Conservation (phyloP, 2,113 vertebrate species). For the Thamnaconus septentrionalis region DNA sequence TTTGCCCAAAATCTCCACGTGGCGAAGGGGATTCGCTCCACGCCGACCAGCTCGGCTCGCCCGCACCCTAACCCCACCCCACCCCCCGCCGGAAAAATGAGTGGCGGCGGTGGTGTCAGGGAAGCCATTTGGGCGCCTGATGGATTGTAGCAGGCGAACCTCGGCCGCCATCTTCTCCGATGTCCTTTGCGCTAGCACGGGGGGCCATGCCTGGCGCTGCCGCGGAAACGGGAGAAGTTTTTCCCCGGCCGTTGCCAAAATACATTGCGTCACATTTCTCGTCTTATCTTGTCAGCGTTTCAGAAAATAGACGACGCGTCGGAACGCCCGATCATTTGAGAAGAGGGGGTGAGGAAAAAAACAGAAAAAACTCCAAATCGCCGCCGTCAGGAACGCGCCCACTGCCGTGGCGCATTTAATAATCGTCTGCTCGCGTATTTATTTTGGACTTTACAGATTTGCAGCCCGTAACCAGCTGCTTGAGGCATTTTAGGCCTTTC, state of each 20-base stretch:
- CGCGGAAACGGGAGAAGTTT: constrained; percentile 66
- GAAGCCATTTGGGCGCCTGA: constrained; percentile 75
- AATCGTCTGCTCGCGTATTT: too few species aligned
- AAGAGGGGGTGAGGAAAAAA: constrained; percentile 18
- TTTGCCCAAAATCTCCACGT: constrained; percentile 57
- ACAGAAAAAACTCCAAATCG: not conserved
- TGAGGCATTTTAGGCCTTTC: too few species aligned
- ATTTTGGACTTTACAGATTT: too few species aligned
- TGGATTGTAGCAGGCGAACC: constrained; percentile 76
- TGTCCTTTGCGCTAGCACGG: constrained; percentile 37
- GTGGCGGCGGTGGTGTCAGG: constrained; percentile 72
- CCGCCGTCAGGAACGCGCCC: constrained; percentile 3
- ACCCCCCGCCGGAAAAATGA: constrained; percentile 63
- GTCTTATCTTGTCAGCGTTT: constrained; percentile 57
- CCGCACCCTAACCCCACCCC: constrained; percentile 55
- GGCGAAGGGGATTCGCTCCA: constrained; percentile 57
- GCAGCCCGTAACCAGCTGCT: too few species aligned
- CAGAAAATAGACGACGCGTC: constrained; percentile 58
- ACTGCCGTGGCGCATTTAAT: not conserved
- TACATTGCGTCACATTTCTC: constrained; percentile 44
- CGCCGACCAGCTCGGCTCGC: constrained; percentile 56
- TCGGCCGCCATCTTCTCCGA: constrained; percentile 67
- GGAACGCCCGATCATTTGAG: constrained; percentile 29
- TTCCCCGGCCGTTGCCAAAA: constrained; percentile 43
- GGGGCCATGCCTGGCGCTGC: constrained; percentile 64